A percentile compares a stretch with the other conserved stretches of the same genome.
Evolutionary conservation across 2,113 vertebrate genomes (phyloP).

Genomic region (Mormyrus iriodes): DNA sequence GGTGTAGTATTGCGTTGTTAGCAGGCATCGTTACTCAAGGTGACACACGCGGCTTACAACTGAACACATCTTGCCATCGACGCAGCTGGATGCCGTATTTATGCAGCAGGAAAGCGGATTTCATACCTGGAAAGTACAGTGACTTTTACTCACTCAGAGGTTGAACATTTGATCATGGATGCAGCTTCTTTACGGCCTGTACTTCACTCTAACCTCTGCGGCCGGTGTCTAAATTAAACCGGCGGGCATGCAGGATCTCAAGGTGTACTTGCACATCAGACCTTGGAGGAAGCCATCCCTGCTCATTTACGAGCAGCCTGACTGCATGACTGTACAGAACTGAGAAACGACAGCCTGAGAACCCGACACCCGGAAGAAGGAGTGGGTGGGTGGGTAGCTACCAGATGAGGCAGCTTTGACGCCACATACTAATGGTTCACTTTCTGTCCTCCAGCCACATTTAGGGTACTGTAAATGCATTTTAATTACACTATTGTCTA

Average conservation of each 20-base stretch:
- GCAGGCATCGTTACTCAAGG: not conserved
- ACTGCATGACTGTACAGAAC: not conserved
- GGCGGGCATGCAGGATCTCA: not conserved
- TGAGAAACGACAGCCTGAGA: not conserved
- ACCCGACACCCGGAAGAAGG: not conserved
- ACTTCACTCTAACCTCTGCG: not conserved
- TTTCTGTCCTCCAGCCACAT: not conserved
- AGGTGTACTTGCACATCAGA: not conserved
- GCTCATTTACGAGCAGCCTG: not conserved
- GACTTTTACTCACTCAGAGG: not conserved
- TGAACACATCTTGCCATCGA: not conserved
- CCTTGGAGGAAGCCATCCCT: not conserved
- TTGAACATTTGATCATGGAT: not conserved
- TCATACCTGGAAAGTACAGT: not conserved
- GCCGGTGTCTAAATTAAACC: not conserved
- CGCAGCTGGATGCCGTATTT: not conserved
- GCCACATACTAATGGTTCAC: not conserved
- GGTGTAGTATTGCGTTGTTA: not conserved
- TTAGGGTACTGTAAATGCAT: not conserved
- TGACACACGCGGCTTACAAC: not conserved
- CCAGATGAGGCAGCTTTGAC: not conserved
- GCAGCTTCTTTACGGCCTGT: not conserved
- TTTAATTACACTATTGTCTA: not conserved
- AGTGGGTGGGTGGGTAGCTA: not conserved
- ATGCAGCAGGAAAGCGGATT: not conserved